Conservation (phyloP, 2,113 vertebrate species). For the Upupa epops region DNA sequence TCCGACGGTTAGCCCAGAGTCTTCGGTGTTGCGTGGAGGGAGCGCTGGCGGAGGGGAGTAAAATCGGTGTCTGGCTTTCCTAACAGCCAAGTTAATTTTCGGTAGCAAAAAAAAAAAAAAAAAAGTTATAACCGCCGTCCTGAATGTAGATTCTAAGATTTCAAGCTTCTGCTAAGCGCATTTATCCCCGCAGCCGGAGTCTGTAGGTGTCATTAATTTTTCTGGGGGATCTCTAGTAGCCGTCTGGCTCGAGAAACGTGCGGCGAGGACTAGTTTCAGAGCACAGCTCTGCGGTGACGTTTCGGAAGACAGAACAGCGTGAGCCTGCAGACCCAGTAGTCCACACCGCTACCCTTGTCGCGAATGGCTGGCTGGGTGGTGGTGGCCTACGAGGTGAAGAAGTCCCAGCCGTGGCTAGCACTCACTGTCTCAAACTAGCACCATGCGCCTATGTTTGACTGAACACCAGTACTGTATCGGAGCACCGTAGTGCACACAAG, state of each 20-base stretch:
- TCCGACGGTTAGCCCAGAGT: neutral
- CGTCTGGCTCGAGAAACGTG: slow-evolving; percentile 1
- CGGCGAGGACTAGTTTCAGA: neutral
- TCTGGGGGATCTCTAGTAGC: neutral
- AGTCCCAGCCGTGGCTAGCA: neutral
- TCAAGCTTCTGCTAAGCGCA: slow-evolving; percentile 43
- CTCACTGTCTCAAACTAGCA: neutral
- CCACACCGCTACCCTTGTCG: neutral
- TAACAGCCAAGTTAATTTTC: slow-evolving; percentile 36
- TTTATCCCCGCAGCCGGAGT: slow-evolving; percentile 42
- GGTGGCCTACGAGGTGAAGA: neutral
- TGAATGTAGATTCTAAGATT: slow-evolving; percentile 22
- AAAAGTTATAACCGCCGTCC: neutral
- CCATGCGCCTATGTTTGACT: neutral
- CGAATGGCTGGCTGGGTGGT: neutral
- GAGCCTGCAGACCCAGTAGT: neutral
- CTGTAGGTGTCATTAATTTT: slow-evolving; percentile 57
- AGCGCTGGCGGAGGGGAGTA: neutral
- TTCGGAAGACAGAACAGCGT: neutral
- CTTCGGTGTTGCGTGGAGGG: neutral
- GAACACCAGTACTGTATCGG: no score
- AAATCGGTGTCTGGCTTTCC: neutral
- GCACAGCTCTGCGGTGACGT: neutral
- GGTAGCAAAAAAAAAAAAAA: neutral
- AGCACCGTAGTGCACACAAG: neutral